Evolutionary conservation across 2,888 invertebrate genomes (phyloP).

Genomic region (Gonocerus acuteangulatus): DNA sequence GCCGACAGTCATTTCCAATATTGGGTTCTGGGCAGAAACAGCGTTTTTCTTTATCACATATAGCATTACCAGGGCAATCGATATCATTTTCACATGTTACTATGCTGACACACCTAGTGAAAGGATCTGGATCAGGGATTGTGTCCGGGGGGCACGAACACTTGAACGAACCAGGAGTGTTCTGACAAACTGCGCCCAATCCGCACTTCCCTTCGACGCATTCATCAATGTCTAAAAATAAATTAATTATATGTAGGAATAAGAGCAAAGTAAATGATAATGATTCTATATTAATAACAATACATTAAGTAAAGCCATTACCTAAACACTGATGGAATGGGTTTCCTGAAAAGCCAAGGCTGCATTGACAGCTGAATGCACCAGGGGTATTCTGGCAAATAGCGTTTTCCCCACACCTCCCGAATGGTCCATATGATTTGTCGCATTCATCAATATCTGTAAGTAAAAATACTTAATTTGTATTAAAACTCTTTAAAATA

Average conservation of each 20-base stretch:
- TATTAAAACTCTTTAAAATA: too few species aligned
- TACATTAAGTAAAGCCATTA: slow-evolving; percentile 36
- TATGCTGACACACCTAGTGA: slow-evolving; percentile 71
- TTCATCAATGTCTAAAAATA: slow-evolving; percentile 65
- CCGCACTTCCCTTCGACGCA: slow-evolving; percentile 66
- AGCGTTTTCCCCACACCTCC: slow-evolving; percentile 77
- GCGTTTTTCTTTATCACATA: slow-evolving; percentile 68
- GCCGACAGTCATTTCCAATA: slow-evolving; percentile 82
- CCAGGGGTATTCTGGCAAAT: slow-evolving; percentile 73
- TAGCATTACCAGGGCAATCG: slow-evolving; percentile 83
- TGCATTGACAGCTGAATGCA: slow-evolving; percentile 71
- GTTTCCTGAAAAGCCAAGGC: slow-evolving; percentile 77
- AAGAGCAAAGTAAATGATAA: not conserved
- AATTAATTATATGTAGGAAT: not conserved
- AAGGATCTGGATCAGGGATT: slow-evolving; percentile 75
- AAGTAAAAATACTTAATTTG: slow-evolving; percentile 29
- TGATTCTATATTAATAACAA: not conserved
- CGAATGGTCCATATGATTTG: slow-evolving; percentile 62
- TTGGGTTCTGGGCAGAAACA: slow-evolving; percentile 88
- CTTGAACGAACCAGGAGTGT: slow-evolving; percentile 65
- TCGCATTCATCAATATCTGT: slow-evolving; percentile 87
- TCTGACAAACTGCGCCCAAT: slow-evolving; percentile 69
- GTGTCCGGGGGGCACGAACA: slow-evolving; percentile 77
- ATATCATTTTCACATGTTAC: slow-evolving; percentile 65
- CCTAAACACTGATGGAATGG: slow-evolving; percentile 66